Evolutionary conservation across 2,113 vertebrate genomes (phyloP).

Genomic region (Sinocyclocheilus maitianheensis): DNA sequence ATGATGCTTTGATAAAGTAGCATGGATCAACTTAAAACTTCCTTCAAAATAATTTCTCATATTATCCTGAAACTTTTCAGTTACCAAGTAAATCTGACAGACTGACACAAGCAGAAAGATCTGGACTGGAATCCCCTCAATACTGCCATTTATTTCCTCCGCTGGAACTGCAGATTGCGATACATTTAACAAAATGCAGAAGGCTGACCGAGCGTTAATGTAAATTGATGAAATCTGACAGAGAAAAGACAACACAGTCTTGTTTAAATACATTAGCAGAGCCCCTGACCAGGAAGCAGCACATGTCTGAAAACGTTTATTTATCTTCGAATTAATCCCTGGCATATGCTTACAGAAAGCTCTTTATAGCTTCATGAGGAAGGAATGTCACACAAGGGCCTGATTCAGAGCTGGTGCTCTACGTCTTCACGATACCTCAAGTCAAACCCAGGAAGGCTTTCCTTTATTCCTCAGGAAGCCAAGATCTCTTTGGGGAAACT

Average conservation of each 20-base stretch:
- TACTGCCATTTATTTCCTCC: background rate
- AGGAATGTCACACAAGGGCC: conserved; percentile 43
- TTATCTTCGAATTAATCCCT: conserved; percentile 50
- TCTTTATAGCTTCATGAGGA: conserved; percentile 31
- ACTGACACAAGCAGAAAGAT: background rate
- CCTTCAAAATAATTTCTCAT: background rate
- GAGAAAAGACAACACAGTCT: conserved; percentile 31
- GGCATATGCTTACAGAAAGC: conserved; percentile 39
- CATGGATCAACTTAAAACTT: background rate
- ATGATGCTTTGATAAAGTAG: background rate
- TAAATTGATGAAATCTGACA: conserved; percentile 14
- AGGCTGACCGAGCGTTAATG: background rate
- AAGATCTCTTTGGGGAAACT: background rate
- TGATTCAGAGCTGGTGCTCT: conserved; percentile 34
- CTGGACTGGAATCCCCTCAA: background rate
- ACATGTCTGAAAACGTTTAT: conserved; percentile 41
- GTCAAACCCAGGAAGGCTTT: conserved; percentile 7
- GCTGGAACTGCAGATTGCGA: background rate
- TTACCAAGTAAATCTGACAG: background rate
- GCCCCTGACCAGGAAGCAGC: background rate
- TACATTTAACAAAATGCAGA: conserved; percentile 5
- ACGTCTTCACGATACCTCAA: conserved; percentile 15
- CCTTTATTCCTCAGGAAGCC: background rate
- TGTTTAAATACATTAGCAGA: conserved; percentile 31
- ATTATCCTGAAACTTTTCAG: background rate